Evolutionary conservation across 2,113 vertebrate species (phyloP).

Genomic region (Pelodiscus sinensis): DNA sequence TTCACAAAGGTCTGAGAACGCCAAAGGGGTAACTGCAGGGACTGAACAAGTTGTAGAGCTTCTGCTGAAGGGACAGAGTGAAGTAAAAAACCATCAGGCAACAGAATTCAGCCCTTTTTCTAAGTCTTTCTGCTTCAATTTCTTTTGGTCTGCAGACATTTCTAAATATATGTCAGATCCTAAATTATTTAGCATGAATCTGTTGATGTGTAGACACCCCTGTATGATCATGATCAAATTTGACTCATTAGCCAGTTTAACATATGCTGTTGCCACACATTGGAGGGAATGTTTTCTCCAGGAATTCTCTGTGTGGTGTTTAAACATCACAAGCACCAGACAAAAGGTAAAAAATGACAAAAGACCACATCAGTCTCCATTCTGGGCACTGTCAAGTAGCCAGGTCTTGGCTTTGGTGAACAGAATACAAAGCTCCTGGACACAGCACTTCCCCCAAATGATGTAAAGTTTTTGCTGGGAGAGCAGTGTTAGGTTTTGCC

Average conservation of each 20-base stretch:
- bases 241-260: conserved; percentile 42
- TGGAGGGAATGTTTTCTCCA: not conserved
- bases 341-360: conserved; percentile 47
- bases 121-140: not conserved
- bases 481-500: not conserved
- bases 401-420: not conserved
- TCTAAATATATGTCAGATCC: not conserved
- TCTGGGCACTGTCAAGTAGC: not conserved
- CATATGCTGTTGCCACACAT: conserved; percentile 33
- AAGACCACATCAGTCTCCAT: not conserved
- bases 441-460: not conserved
- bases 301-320: not conserved
- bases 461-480: not conserved
- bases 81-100: not conserved
- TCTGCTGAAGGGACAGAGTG: not conserved
- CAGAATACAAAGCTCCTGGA: not conserved
- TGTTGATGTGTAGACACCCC: not conserved
- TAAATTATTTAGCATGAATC: not conserved
- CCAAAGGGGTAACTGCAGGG: not conserved
- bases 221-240: not conserved
- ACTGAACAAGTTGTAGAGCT: not conserved
- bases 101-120: not conserved
- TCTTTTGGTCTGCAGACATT: not conserved
- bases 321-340: not conserved
- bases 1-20: not conserved